phyloP scores from a whole-genome alignment of 2,113 vertebrate genomes.

The Tetrax tetrax region DNA sequence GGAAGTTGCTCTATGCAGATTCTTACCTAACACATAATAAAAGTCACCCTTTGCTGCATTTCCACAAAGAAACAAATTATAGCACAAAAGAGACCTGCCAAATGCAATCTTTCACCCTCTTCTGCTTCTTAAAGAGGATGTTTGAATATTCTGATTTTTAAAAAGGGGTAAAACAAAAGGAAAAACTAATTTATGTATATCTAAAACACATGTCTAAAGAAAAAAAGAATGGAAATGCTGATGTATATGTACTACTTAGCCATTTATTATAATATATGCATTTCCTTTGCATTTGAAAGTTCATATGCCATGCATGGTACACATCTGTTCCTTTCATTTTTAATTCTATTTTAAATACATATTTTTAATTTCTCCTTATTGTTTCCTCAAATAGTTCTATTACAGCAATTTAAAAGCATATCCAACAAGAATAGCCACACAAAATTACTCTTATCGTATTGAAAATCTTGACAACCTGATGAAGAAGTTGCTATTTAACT shows the following conservation, averaged over 20 bases:
- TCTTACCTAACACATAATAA: slow-evolving; percentile 63
- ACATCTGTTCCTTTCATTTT: slow-evolving; percentile 58
- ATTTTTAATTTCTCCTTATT: slow-evolving; percentile 58
- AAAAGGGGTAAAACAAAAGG: slow-evolving; percentile 14
- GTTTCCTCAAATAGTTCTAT: slow-evolving; percentile 39
- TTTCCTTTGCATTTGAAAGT: slow-evolving; percentile 39
- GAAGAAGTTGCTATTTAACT: background rate
- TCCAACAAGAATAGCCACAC: background rate
- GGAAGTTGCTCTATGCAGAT: slow-evolving; percentile 62
- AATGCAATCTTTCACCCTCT: slow-evolving; percentile 32
- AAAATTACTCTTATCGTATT: background rate
- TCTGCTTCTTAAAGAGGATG: slow-evolving; percentile 56
- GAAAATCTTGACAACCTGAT: slow-evolving; percentile 25
- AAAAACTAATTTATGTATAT: slow-evolving; percentile 33
- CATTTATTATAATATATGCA: background rate
- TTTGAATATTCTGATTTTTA: slow-evolving; percentile 19
- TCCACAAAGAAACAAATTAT: slow-evolving; percentile 59
- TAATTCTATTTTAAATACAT: slow-evolving; percentile 40
- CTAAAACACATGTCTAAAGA: background rate
- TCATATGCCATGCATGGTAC: slow-evolving; percentile 12
- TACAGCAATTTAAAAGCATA: slow-evolving; percentile 38
- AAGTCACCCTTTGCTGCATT: slow-evolving; percentile 70
- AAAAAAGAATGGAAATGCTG: slow-evolving; percentile 6
- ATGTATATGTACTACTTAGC: background rate
- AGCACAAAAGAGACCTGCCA: slow-evolving; percentile 33